Conservation (phyloP, 2,888 invertebrate genomes). For the Euplagia quadripunctaria region DNA sequence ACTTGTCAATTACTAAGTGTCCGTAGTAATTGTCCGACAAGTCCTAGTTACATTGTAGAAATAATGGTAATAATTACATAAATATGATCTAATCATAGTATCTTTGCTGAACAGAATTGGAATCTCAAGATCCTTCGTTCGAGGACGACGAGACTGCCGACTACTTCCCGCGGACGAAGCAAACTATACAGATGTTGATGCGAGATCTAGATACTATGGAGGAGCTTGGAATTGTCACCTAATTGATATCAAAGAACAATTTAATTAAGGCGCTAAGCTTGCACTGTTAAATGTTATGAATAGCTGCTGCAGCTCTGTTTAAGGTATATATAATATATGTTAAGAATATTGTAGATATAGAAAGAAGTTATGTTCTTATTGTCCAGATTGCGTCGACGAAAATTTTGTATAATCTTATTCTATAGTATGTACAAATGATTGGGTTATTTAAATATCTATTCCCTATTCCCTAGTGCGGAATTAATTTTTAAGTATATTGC, state of each 20-base stretch:
- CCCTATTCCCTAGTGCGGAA: not conserved
- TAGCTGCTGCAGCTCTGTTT: not conserved
- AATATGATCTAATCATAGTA: not conserved
- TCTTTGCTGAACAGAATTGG: constrained; percentile 76
- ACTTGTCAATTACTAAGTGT: too few species aligned
- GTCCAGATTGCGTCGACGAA: not conserved
- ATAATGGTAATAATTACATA: too few species aligned
- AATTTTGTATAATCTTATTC: not conserved
- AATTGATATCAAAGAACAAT: constrained; percentile 30
- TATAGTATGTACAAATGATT: too few species aligned
- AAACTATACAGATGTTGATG: constrained; percentile 91
- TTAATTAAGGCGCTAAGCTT: not conserved
- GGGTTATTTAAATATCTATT: not conserved
- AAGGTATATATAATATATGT: not conserved
- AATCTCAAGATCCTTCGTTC: constrained; percentile 89
- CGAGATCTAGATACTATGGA: constrained; percentile 91
- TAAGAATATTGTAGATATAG: not conserved
- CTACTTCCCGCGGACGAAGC: constrained; percentile 89
- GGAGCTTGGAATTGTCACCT: constrained; percentile 88
- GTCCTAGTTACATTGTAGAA: too few species aligned
- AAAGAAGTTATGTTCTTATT: not conserved
- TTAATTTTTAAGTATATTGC: not conserved
- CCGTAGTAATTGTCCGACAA: too few species aligned
- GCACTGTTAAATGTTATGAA: not conserved
- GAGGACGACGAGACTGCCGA: constrained; percentile 87